phyloP scores from a whole-genome alignment of 1,140 invertebrate species.

The Coenobita brevimanus region DNA sequence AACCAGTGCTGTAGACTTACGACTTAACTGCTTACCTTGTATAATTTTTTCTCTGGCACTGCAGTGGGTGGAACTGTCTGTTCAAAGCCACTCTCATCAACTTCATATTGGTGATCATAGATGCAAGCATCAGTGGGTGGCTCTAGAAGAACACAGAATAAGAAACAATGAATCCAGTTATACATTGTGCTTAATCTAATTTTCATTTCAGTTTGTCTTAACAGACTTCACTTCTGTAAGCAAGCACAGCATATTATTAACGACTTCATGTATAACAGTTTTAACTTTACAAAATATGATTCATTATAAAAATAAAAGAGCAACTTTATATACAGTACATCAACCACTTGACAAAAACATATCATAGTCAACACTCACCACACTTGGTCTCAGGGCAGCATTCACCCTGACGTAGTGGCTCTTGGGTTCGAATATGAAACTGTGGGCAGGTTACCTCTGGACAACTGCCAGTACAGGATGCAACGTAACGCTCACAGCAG shows the following conservation, averaged over 20 bases:
- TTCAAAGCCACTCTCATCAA: conserved; percentile 36
- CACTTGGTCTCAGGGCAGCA: conserved; percentile 82
- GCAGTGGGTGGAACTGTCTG: conserved; percentile 25
- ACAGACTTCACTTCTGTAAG: too few relatives aligned
- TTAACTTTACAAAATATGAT: too few relatives aligned
- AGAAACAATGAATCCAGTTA: too few relatives aligned
- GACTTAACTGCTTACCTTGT: conserved; percentile 81
- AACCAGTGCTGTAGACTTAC: too few relatives aligned
- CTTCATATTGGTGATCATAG: conserved; percentile 74
- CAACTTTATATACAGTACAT: too few relatives aligned
- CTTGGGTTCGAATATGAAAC: conserved; percentile 76
- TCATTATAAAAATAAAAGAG: too few relatives aligned
- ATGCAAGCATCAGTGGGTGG: conserved; percentile 82
- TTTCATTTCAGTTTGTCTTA: too few relatives aligned
- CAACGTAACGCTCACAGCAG: conserved; percentile 80
- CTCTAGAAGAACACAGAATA: conserved; percentile 76
- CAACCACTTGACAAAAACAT: too few relatives aligned
- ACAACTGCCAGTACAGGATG: conserved; percentile 79
- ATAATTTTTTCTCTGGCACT: conserved; percentile 81
- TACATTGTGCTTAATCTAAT: too few relatives aligned
- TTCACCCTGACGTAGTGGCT: conserved; percentile 73
- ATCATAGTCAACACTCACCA: conserved; percentile 76
- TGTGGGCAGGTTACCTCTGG: conserved; percentile 76
- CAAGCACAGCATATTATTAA: too few relatives aligned
- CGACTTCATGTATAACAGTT: too few relatives aligned